Evolutionary conservation across 2,797 vertebrate genomes (phyloP).

Genomic region (Alosa sapidissima): DNA sequence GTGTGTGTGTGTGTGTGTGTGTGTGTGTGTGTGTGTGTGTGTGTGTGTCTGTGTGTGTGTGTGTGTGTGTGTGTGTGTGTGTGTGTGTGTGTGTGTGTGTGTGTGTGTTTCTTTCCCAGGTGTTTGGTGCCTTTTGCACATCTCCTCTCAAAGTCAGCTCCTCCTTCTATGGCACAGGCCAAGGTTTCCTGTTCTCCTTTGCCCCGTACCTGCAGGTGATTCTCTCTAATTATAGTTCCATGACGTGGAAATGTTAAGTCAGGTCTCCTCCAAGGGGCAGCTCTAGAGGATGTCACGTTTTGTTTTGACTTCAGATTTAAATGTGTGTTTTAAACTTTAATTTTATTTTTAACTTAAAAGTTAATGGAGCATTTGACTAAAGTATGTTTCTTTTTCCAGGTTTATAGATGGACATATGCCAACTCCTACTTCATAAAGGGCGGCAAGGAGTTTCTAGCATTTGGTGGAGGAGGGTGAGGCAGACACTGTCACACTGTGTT

Average conservation of each 20-base stretch:
- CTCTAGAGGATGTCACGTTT: not conserved
- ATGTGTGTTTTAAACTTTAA: not conserved
- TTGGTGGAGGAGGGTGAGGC: constrained; percentile 37
- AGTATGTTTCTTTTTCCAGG: not conserved
- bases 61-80: not conserved
- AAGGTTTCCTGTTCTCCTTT: constrained; percentile 32
- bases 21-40: too few relatives aligned
- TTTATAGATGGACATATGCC: constrained; percentile 21
- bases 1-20: not conserved
- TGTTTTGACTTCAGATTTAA: not conserved
- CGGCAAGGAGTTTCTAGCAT: constrained; percentile 22
- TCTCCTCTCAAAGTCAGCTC: constrained; percentile 26
- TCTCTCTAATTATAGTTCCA: not conserved
- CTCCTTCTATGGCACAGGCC: constrained; percentile 30
- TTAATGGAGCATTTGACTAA: not conserved
- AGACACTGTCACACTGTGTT: not conserved
- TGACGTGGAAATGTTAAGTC: not conserved
- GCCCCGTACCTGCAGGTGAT: constrained; percentile 26
- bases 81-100: constrained; percentile 9
- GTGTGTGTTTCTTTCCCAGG: constrained; percentile 16
- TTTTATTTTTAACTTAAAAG: not conserved
- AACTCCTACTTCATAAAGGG: constrained; percentile 30
- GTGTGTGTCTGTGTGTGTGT: not conserved
- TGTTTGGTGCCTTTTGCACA: constrained; percentile 33
- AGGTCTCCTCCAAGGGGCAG: not conserved